Base-by-base conservation (phyloP, 2,113 vertebrate genomes). In the Passer domesticus region DNA sequence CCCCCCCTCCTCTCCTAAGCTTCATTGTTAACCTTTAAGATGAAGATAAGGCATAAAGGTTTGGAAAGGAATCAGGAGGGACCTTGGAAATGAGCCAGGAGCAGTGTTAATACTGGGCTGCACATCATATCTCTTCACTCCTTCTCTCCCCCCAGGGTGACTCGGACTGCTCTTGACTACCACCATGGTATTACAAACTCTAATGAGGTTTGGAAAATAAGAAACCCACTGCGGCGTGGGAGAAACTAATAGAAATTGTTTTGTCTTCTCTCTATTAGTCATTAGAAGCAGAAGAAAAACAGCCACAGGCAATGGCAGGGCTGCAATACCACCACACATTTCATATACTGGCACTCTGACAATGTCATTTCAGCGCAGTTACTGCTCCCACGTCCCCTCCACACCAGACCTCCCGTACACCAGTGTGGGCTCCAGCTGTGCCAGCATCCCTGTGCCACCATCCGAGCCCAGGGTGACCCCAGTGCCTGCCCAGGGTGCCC, bases 141-240 rank as follows among this genome's bases (percentile, higher is more conserved):
- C 92, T 74, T 81, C 92, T 91, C 53, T 94, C 63, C 89, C 95
- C 50, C 31, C 39, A 31, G 96, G 97, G 97, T 83, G 96, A 92
- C 73, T 92, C 58, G 79, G 94, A 95, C 95, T 73, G 92, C 93
- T 96, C 94, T 94, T 95, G 92, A 93, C 92, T 96, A 93, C 96
- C 93, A 95, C 94, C 73, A 81, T 20, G 81, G 77, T 87, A 90
- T 53, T 97, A 96, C 94, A 96, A 94, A 96, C 95, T 82, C 97
- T 97, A 98, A 98, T 96, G 97, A 98, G 98, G 96, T 98, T 97
- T 97, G 91, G 96, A 96, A 98, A 98, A 97, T 97, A 97, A 97
- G 96, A 97, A 97, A 96, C 92, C 66, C 92, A 95, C 93, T 87
- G 94, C 31, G 27, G 95, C 72, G 93, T 95, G 95, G 94, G 97